Percentiles rank a stretch among this genome's conserved stretches.
phyloP scores from a whole-genome alignment of 2,888 invertebrate genomes.

The Diarsia mendica region DNA sequence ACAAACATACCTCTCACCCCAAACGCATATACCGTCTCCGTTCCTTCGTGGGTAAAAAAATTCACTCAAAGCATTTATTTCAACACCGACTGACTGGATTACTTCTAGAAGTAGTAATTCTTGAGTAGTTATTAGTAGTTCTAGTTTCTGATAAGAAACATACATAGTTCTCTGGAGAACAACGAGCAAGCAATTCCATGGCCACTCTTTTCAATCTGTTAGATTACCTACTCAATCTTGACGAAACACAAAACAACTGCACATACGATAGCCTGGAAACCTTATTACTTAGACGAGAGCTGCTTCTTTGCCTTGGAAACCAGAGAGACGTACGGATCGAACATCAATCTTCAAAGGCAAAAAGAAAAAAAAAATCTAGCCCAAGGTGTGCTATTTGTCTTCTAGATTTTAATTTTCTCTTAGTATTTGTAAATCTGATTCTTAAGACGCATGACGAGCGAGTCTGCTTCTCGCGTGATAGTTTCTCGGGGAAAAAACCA shows the following conservation, averaged over 20 bases:
- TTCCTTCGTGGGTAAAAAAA: too few species aligned
- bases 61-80: not conserved
- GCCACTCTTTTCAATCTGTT: not conserved
- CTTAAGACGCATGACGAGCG: too few species aligned
- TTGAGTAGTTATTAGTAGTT: too few species aligned
- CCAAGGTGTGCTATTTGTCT: too few species aligned
- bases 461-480: too few species aligned
- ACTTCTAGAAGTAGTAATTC: too few species aligned
- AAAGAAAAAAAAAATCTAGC: constrained; percentile 15
- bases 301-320: not conserved
- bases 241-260: not conserved
- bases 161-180: not conserved
- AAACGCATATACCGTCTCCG: too few species aligned
- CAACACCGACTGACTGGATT: too few species aligned
- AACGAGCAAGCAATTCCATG: not conserved
- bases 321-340: constrained; percentile 4
- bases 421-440: not conserved
- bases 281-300: constrained; percentile 1
- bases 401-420: too few species aligned
- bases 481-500: too few species aligned
- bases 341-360: constrained; percentile 19
- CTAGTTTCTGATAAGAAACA: not conserved
- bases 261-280: not conserved
- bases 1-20: too few species aligned
- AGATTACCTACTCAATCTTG: too few species aligned